phyloP scores from a whole-genome alignment of 1,140 invertebrate species.

The Araneus ventricosus region DNA sequence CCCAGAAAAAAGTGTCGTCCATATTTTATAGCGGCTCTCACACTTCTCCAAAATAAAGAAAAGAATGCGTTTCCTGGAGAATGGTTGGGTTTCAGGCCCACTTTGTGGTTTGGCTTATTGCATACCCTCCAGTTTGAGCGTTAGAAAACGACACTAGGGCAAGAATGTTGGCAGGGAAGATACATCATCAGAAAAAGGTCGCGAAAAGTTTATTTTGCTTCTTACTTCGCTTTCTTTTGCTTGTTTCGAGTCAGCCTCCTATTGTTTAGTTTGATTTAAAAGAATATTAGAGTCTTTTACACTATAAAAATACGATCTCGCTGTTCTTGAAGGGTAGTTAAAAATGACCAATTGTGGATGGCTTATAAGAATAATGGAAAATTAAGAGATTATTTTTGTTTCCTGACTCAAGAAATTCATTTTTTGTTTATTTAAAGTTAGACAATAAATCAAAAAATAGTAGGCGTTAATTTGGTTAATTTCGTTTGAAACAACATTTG shows the following conservation, averaged over 20 bases:
- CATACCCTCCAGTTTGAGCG: slow-evolving; percentile 5
- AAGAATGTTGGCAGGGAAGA: neutral
- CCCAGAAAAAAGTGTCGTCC: slow-evolving; percentile 39
- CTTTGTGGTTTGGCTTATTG: slow-evolving; percentile 62
- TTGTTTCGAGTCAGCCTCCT: neutral
- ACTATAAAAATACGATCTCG: too few species aligned
- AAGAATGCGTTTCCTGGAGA: slow-evolving; percentile 1
- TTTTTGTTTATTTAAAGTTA: too few species aligned
- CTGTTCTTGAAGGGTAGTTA: neutral
- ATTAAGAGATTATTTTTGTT: too few species aligned
- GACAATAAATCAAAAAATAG: too few species aligned
- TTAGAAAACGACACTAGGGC: neutral
- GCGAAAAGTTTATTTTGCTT: neutral
- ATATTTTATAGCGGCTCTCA: slow-evolving; percentile 56
- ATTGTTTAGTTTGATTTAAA: neutral
- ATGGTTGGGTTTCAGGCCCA: neutral
- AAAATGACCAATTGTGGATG: neutral
- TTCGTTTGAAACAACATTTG: too few species aligned
- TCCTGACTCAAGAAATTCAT: too few species aligned
- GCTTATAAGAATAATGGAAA: too few species aligned
- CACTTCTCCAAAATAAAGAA: slow-evolving; percentile 5
- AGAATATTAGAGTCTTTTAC: neutral
- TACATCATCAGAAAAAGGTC: neutral
- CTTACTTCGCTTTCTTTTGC: neutral
- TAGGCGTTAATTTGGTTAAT: too few species aligned